Base-by-base conservation (phyloP, 2,113 vertebrate species). In the Hippopotamus amphibius region DNA sequence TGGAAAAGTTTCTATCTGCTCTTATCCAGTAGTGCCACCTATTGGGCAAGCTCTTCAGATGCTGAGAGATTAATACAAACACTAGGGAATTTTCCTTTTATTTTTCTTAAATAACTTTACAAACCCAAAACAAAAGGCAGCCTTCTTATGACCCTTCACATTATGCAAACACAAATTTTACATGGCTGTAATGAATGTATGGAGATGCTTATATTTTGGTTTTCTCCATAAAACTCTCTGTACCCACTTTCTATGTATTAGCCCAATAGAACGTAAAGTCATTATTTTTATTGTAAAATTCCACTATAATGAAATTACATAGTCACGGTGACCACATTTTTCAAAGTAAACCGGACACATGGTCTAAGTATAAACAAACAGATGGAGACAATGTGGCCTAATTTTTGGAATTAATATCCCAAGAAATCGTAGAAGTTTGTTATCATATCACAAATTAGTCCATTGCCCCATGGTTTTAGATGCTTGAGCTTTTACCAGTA, bases 11-110 rank as follows among this genome's bases (percentile, higher is more conserved):
- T 82, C 82, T n/a, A 12, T 92, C 95, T 97, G 97, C 72, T 97
- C 97, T 97, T 97, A 97, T 97, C 94, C 97, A 17, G 93, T 97
- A 98, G 66, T 98, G 98, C 98, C 98, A 98, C 96, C 98, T 98
- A 98, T 93, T 96, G 98, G 98, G 26, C 97, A 96, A 96, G 57
- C 37, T 92, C 93, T 66, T 86, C 93, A 50, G 84, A 68, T 5
- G 53, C 80, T 86, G 26, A n/a, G 5, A 85, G 43, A 48, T 86
- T 82, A 86, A 84, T 21, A n/a, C 3, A 87, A 79, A 66, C 90
- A 28, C 13, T 11, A 12, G 7, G 63, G 43, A 33, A 50, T 63
- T 72, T 57, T n/a, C 66, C 19, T 93, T 89, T n/a, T 33, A 30
- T 88, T 95, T 90, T 86, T 94, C 79, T 74, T n/a, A 81, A 41